Base-by-base conservation (phyloP, 2,113 vertebrate species). In the Zosterops hypoxanthus region DNA sequence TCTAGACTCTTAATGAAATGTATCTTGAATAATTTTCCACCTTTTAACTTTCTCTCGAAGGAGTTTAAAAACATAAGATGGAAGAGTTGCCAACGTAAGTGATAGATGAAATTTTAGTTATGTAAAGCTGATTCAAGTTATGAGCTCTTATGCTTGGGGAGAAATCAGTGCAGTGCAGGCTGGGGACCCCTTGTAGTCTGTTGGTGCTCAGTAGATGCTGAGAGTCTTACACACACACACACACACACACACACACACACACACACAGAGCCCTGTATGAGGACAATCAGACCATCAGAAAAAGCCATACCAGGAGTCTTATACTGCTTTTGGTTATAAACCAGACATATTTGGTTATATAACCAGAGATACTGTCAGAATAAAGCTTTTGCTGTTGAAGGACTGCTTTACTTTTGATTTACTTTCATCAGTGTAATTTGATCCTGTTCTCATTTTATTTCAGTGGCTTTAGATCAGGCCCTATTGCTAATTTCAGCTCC, bases 401-500 rank as follows among this genome's bases (percentile, higher is more conserved):
- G 39, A 44, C 24, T 57, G 11, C 21, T 69, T 76, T 36, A 17
- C n/a, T 83, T 49, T 36, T 42, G 15, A 24, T 88, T 65, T 78
- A 36, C 83, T 89, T 95, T 80, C 13, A 64, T 84, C 34, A 31
- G 12, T 50, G 39, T 25, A 44, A 34, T 80, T 86, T 92, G 44
- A 77, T 72, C 50, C 36, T 57, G 50, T 86, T 96, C 86, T 53
- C 55, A 49, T 89, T 83, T 88, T 89, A 77, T 89, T 81, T 92
- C 76, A 71, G 71, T 78, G 90, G 79, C 47, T 94, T 92, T 78
- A 88, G 79, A 96, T 94, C 79, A 93, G 82, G 64, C n/a, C 82
- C 31, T 82, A 16, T 68, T 19, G 26, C 84, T 97, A 92, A 93
- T 95, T 94, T 94, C 82, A 86, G n/a, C 88, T 89, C 75, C 47